These are phyloP conservation scores for Amphipyra berbera DNA, from an alignment of 2,888 invertebrate genomes.

Conservation along the genomic window DNA sequence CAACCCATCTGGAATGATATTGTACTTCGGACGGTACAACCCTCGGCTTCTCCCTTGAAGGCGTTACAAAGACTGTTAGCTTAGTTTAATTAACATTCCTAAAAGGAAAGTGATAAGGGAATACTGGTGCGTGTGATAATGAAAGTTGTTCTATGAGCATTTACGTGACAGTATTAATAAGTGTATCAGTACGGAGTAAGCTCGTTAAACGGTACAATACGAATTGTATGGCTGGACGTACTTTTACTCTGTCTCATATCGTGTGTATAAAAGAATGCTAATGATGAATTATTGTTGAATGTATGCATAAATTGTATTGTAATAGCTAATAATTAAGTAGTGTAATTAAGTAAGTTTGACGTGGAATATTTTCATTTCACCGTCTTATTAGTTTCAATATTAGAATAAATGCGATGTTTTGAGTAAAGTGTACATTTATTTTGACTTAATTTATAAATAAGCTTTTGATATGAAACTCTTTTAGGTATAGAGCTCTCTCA, in stretches of 20 bases:
- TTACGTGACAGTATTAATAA: constrained; percentile 89
- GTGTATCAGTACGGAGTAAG: constrained; percentile 76
- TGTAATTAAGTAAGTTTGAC: constrained; percentile 63
- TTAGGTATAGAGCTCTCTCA: no score
- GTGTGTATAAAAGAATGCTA: constrained; percentile 73
- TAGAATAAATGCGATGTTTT: constrained; percentile 75
- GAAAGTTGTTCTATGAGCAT: constrained; percentile 81
- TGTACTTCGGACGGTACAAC: constrained; percentile 96
- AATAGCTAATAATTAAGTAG: constrained; percentile 64
- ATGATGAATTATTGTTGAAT: constrained; percentile 71
- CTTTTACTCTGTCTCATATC: constrained; percentile 72
- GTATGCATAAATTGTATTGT: constrained; percentile 71
- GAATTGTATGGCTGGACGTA: constrained; percentile 62
- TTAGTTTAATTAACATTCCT: constrained; percentile 85
- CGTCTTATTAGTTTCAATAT: constrained; percentile 68
- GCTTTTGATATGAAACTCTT: no score
- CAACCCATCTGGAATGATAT: constrained; percentile 97
- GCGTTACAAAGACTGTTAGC: constrained; percentile 84
- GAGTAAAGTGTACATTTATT: constrained; percentile 46
- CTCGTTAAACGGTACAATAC: constrained; percentile 58
- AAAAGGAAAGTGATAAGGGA: constrained; percentile 85
- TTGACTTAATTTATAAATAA: not conserved
- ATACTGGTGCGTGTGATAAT: constrained; percentile 84
- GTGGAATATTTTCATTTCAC: constrained; percentile 72
- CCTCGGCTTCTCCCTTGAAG: constrained; percentile 94